These are phyloP conservation scores for Mimas tiliae DNA, from an alignment of 2,888 invertebrate genomes.

Conservation along the genomic window DNA sequence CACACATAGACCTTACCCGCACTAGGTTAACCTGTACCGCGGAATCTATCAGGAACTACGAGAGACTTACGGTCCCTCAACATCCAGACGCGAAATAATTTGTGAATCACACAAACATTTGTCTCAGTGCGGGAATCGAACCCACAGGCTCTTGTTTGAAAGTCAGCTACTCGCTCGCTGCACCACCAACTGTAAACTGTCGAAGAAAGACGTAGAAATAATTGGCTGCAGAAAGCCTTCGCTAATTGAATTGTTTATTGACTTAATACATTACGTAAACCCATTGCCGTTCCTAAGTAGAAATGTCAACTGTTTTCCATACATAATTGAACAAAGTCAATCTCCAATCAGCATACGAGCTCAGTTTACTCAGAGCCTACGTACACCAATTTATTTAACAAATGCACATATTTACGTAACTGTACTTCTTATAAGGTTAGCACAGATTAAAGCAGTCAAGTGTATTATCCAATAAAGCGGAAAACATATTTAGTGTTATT, in stretches of 20 bases:
- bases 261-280: background rate
- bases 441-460: slow-evolving; percentile 25
- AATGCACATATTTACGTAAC: slow-evolving; percentile 43
- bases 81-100: no score
- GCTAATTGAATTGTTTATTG: slow-evolving; percentile 10
- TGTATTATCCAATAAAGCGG: slow-evolving; percentile 19
- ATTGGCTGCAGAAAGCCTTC: slow-evolving; percentile 3
- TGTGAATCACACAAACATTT: no score
- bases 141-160: no score
- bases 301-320: slow-evolving; percentile 27
- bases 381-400: slow-evolving; percentile 52
- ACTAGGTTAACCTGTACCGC: no score
- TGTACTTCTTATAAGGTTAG: slow-evolving; percentile 38
- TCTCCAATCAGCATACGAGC: slow-evolving; percentile 34
- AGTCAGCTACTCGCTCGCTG: no score
- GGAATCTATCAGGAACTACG: no score
- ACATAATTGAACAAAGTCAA: slow-evolving; percentile 34
- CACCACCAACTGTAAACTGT: background rate
- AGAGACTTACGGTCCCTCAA: no score
- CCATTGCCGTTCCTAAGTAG: slow-evolving; percentile 20
- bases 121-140: no score
- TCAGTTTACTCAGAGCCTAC: slow-evolving; percentile 47
- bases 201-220: slow-evolving; percentile 1
- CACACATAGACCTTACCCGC: no score
- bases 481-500: slow-evolving; percentile 13